phyloP scores from a whole-genome alignment of 2,888 invertebrate species.

The Drosophila meridiana region DNA sequence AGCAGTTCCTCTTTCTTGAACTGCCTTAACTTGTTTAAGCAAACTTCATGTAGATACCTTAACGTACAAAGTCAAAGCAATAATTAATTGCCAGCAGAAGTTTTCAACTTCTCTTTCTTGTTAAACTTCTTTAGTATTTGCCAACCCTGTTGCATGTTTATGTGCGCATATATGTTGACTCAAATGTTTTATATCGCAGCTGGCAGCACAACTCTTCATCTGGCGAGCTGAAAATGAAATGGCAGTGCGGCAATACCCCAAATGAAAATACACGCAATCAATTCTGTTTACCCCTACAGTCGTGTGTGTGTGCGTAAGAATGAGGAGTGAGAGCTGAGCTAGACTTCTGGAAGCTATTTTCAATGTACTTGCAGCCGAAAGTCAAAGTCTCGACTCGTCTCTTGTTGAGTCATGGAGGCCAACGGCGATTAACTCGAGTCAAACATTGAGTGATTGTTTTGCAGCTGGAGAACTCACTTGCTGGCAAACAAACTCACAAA shows the following conservation, averaged over 20 bases:
- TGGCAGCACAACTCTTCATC: constrained; percentile 46
- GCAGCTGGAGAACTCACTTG: constrained; percentile 38
- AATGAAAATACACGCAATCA: constrained; percentile 78
- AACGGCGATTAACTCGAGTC: constrained; percentile 80
- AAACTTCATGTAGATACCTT: not conserved
- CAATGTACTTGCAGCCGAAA: constrained; percentile 29
- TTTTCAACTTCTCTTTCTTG: not conserved
- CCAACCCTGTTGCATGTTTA: constrained; percentile 35
- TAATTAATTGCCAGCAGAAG: constrained; percentile 1
- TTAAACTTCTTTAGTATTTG: constrained; percentile 1
- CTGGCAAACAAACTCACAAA: constrained; percentile 18
- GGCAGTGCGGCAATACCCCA: constrained; percentile 64
- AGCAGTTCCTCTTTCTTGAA: not conserved
- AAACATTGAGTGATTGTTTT: constrained; percentile 80
- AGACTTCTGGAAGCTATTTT: constrained; percentile 6
- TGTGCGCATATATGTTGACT: constrained; percentile 26
- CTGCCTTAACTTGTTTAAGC: too few species aligned
- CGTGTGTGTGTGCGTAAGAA: not conserved
- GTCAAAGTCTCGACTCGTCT: constrained; percentile 53
- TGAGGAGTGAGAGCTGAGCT: constrained; percentile 1
- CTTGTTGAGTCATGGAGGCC: constrained; percentile 56
- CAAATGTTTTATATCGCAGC: constrained; percentile 54
- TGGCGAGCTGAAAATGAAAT: constrained; percentile 62
- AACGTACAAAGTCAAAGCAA: not conserved
- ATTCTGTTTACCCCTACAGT: constrained; percentile 70